Conservation (phyloP, 2,113 vertebrate species). For the Pseudorhombus dupliciocellatus region DNA sequence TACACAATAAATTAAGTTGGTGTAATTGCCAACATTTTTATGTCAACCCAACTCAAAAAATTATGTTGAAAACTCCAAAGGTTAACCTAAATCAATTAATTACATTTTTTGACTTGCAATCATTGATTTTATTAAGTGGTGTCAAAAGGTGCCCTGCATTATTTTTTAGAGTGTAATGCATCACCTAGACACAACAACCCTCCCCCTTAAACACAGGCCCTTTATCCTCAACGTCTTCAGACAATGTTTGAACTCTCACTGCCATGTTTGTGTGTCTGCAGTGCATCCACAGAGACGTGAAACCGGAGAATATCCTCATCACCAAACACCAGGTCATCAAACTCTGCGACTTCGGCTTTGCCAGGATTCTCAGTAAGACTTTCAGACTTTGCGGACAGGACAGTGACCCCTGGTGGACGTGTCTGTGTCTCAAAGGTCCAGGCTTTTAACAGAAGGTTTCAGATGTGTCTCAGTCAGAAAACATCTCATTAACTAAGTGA, state of each 20-base stretch:
- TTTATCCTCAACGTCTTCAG: not conserved
- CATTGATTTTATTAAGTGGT: no score
- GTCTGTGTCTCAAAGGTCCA: not conserved
- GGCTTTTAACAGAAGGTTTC: not conserved
- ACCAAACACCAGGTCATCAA: conserved; percentile 96
- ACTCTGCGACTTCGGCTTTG: conserved; percentile 97
- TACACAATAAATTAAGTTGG: no score
- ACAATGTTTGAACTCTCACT: not conserved
- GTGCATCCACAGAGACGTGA: conserved; percentile 97
- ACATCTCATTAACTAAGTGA: not conserved
- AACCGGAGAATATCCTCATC: conserved; percentile 96
- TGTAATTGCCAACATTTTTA: no score
- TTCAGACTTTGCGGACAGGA: not conserved
- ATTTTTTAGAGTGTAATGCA: conserved; percentile 37
- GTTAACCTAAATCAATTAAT: no score
- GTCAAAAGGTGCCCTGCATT: no score
- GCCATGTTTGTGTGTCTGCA: conserved; percentile 52
- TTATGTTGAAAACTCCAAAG: no score
- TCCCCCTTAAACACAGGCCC: not conserved
- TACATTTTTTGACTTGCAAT: no score
- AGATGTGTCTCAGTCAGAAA: no score
- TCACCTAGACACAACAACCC: conserved; percentile 60
- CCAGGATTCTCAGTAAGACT: conserved; percentile 92
- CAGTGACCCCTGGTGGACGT: conserved; percentile 33
- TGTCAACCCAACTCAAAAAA: no score